Evolutionary conservation across 2,113 vertebrate species (phyloP).

Genomic region (Hydrolagus affinis): DNA sequence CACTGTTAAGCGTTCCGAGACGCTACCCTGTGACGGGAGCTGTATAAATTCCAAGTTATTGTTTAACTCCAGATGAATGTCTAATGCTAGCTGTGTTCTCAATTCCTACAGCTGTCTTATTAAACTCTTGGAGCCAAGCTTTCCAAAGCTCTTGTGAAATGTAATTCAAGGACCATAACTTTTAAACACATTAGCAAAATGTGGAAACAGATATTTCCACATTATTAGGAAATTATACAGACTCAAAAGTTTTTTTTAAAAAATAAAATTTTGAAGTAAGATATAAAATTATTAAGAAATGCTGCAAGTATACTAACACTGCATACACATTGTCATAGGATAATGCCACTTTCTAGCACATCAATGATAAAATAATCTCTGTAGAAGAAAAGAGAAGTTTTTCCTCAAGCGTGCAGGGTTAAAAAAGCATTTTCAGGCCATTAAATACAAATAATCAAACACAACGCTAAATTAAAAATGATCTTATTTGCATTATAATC

Average conservation of each 20-base stretch:
- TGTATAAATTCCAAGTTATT: too few relatives aligned
- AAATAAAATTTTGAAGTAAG: not conserved
- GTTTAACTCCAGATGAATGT: not conserved
- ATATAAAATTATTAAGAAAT: not conserved
- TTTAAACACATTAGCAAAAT: not conserved
- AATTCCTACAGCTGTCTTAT: not conserved
- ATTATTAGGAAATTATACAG: too few relatives aligned
- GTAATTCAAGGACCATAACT: not conserved
- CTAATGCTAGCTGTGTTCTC: not conserved
- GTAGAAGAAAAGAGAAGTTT: not conserved
- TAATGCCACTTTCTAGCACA: not conserved
- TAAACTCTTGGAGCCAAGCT: not conserved
- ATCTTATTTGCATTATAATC: slow-evolving; percentile 44
- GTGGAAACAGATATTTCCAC: not conserved
- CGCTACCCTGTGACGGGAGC: too few relatives aligned
- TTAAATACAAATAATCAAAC: slow-evolving; percentile 53
- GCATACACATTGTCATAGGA: not conserved
- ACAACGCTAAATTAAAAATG: slow-evolving; percentile 46
- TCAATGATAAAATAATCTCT: not conserved
- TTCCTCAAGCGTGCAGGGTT: not conserved
- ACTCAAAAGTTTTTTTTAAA: not conserved
- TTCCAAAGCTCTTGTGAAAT: not conserved
- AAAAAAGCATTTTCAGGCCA: slow-evolving; percentile 46
- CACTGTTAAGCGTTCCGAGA: too few relatives aligned
- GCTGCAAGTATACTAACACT: not conserved